Evolutionary conservation across 2,888 invertebrate species (phyloP), one percentile per base, ranked within the genome.

Genomic region (Heteromyza rotundicornis): DNA sequence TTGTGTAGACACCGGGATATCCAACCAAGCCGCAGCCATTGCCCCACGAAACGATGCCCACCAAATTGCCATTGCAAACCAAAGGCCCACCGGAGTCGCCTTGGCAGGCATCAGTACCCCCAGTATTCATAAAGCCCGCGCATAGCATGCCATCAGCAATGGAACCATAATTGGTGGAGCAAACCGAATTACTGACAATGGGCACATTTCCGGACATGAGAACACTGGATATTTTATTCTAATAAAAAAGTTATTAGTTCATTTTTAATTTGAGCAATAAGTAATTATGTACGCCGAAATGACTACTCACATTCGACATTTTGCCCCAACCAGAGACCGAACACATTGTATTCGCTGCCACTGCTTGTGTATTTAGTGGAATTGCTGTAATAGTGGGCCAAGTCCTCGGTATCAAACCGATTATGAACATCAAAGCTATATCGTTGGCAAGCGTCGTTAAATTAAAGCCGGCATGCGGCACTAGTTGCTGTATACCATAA

Each of bases 21-120:
- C 66, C 58, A 2, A 56, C 7, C 20, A 58, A 1, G 0, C 65
- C 80, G 32, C 80, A 80, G 0, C 69, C 69, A 7, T 20, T 27
- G 20, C 81, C 81, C 66, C 75, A 80, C 5, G 81, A 80, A 1
- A 80, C 77, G 7, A 80, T 51, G 0, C 80, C 80, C 0, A 66
- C 68, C 32, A 80, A 60, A 8, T 7, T 1, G 7, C 61, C 60
- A 19, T 65, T 58, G 57, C 81, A 80, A 2, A 60, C 60, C 36
- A 80, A 27, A 1, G 80, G 80, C 3, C 80, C 80, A 2, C 80
- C 80, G 1, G 79, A 79, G 27, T 80, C 81, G 2, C 80, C 81
- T 54, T 78, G 76, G 35, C 81, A 80, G 5, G 80, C 71, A 63
- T 79, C 78, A 8, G 69, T 19, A 1, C 75, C 78, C 1, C 80